Evolutionary conservation across 2,797 vertebrate genomes (phyloP).

Genomic region (Lacerta viridis): DNA sequence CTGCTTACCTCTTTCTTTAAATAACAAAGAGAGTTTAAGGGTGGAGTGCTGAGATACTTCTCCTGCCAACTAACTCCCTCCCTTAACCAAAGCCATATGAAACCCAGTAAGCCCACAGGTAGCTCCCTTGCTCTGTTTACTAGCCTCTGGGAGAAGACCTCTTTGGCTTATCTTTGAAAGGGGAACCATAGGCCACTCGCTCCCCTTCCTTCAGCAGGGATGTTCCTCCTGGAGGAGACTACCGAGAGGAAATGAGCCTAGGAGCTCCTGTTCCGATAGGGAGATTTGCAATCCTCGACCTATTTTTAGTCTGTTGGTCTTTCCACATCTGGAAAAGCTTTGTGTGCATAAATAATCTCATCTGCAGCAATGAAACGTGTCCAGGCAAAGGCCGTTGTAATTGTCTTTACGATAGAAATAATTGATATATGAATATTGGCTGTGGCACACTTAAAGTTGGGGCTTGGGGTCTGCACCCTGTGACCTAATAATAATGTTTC

Average conservation of each 20-base stretch:
- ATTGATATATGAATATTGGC: slow-evolving; percentile 31
- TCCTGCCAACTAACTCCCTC: not conserved
- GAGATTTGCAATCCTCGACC: slow-evolving; percentile 20
- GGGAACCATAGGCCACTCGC: slow-evolving; percentile 15
- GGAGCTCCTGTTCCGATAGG: slow-evolving; percentile 34
- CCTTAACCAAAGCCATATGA: slow-evolving; percentile 15
- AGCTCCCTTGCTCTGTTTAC: slow-evolving; percentile 3
- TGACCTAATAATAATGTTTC: not conserved
- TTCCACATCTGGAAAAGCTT: slow-evolving; percentile 34
- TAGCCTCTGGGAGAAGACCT: slow-evolving; percentile 24
- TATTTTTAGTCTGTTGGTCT: slow-evolving; percentile 32
- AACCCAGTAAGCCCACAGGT: not conserved
- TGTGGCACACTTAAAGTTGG: not conserved
- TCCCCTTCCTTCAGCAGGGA: slow-evolving; percentile 12
- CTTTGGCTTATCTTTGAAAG: slow-evolving; percentile 30
- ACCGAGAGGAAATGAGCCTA: slow-evolving; percentile 24
- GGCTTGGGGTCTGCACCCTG: not conserved
- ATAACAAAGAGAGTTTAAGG: not conserved
- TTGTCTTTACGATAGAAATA: slow-evolving; percentile 32
- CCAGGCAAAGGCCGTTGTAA: slow-evolving; percentile 9
- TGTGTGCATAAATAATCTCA: slow-evolving; percentile 39
- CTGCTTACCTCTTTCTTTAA: slow-evolving; percentile 9
- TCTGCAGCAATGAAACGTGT: slow-evolving; percentile 33
- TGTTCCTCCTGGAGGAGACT: slow-evolving; percentile 14
- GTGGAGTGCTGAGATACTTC: not conserved